A percentile compares a stretch with the other conserved stretches of the same genome.
Evolutionary conservation across 2,797 vertebrate species (phyloP).

Genomic region (Falco naumanni): DNA sequence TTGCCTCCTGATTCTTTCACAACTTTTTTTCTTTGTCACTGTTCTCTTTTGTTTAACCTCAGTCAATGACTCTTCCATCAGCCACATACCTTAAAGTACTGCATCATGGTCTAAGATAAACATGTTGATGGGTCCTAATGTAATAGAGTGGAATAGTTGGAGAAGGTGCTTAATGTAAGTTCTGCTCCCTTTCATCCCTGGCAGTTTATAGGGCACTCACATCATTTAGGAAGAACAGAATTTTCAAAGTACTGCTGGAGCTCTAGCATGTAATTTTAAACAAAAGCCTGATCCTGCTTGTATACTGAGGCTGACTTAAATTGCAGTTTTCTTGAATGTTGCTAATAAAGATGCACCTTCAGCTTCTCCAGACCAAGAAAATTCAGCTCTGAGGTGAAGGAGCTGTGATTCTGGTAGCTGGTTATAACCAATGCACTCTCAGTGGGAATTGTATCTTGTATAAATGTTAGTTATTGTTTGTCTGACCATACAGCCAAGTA

Average conservation of each 20-base stretch:
- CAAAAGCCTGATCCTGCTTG: accelerated
- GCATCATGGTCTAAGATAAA: background rate
- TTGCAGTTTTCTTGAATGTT: background rate
- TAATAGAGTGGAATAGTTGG: background rate
- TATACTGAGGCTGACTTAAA: background rate
- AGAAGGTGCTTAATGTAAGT: background rate
- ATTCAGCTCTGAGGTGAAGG: background rate
- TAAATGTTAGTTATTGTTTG: background rate
- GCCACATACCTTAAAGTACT: background rate
- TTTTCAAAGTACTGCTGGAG: background rate
- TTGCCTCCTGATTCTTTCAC: background rate
- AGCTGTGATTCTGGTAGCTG: background rate
- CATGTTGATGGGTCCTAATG: background rate
- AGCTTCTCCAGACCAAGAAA: background rate
- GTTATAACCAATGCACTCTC: accelerated
- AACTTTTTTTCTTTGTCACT: background rate
- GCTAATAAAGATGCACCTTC: background rate
- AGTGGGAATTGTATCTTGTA: background rate
- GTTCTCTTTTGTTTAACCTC: background rate
- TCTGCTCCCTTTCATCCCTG: background rate
- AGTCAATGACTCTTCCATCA: background rate
- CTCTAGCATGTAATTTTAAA: background rate
- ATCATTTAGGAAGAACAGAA: background rate
- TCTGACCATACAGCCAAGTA: background rate
- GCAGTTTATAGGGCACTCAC: accelerated